phyloP scores from a whole-genome alignment of 2,797 vertebrate species.

The Crenuchus spilurus region DNA sequence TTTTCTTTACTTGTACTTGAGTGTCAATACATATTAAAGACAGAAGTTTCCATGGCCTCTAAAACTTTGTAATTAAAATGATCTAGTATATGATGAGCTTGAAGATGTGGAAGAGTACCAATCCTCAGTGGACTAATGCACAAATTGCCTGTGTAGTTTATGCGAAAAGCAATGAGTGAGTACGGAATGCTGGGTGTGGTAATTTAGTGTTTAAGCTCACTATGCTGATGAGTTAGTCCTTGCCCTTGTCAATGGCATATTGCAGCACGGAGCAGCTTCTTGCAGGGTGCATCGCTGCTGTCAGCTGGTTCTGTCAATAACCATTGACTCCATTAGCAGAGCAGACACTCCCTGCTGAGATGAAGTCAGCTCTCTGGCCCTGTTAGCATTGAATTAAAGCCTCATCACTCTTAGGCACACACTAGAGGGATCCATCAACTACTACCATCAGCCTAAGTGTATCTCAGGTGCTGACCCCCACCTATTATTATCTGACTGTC shows the following conservation, averaged over 20 bases:
- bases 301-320: constrained; percentile 63
- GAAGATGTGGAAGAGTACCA: not conserved
- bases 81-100: not conserved
- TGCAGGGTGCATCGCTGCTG: constrained; percentile 51
- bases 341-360: constrained; percentile 44
- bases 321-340: constrained; percentile 58
- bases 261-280: constrained; percentile 49
- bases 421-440: constrained; percentile 21
- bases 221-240: constrained; percentile 38
- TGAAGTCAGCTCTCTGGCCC: constrained; percentile 43
- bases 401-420: constrained; percentile 35
- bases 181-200: not conserved
- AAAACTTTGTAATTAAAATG: constrained; percentile 19
- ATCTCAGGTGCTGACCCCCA: not conserved
- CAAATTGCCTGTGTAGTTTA: constrained; percentile 12
- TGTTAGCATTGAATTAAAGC: constrained; percentile 41
- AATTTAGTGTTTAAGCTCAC: constrained; percentile 25
- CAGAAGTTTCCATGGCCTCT: not conserved
- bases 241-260: constrained; percentile 51
- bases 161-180: constrained; percentile 17
- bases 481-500: not conserved
- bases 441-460: not conserved
- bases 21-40: constrained; percentile 4
- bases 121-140: not conserved
- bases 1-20: not conserved